Percentiles rank a stretch among this genome's conserved stretches.
These are phyloP conservation scores for Drosophila buzzatii DNA, from an alignment of 2,888 invertebrate genomes.

Conservation along the genomic window DNA sequence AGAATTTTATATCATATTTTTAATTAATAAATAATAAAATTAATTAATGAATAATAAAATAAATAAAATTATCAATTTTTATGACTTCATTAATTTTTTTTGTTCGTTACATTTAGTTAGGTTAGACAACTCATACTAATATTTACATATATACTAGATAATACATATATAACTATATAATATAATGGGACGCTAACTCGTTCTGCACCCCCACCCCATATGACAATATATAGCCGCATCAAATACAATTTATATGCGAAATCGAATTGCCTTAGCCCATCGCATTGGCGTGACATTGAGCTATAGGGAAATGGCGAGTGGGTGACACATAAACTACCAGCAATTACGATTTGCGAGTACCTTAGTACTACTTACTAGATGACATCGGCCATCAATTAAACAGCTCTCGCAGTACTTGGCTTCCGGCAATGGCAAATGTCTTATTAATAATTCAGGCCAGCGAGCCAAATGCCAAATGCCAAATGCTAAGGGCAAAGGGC, in stretches of 20 bases:
- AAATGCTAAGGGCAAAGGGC: slow-evolving; percentile 1
- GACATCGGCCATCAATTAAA: slow-evolving; percentile 63
- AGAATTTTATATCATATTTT: no score
- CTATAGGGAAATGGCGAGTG: slow-evolving; percentile 22
- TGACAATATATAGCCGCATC: neutral
- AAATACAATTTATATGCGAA: neutral
- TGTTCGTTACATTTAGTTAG: no score
- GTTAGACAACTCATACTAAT: no score
- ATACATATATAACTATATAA: no score
- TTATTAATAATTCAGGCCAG: slow-evolving; percentile 72
- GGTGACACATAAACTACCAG: slow-evolving; percentile 45
- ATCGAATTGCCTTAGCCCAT: slow-evolving; percentile 18
- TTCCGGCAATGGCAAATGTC: slow-evolving; percentile 33
- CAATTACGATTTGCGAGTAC: slow-evolving; percentile 30
- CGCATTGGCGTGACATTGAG: slow-evolving; percentile 12
- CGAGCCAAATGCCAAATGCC: slow-evolving; percentile 10
- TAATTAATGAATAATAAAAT: no score
- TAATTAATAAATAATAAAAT: no score
- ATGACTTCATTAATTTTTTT: no score
- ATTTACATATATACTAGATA: no score
- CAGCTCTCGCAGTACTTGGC: slow-evolving; percentile 18
- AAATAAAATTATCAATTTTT: no score
- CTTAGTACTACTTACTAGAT: neutral
- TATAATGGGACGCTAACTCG: no score
- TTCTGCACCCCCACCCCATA: no score